Conservation (phyloP, 2,888 invertebrate species). For the Gryllus longicercus region DNA sequence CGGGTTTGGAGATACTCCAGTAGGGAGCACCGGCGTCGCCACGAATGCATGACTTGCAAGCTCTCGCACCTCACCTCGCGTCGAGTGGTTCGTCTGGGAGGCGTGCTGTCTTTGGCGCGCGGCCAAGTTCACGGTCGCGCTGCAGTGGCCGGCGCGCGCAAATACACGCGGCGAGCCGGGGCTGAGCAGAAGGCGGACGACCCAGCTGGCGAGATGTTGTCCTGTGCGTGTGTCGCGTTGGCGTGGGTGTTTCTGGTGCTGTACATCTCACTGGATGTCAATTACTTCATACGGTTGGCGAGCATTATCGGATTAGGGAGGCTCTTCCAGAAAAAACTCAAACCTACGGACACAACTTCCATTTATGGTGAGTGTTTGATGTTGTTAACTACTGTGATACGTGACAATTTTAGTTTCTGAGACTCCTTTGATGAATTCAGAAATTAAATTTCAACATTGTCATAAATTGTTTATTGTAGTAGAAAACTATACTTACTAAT, state of each 20-base stretch:
- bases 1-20: no score
- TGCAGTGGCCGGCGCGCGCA: no score
- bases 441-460: neutral
- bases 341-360: constrained; percentile 65
- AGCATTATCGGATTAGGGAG: constrained; percentile 67
- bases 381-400: neutral
- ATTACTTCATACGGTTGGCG: constrained; percentile 71
- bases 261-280: constrained; percentile 73
- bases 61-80: neutral
- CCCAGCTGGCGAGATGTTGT: neutral
- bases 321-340: constrained; percentile 66
- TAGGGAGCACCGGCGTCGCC: no score
- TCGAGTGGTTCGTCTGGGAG: neutral
- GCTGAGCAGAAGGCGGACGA: neutral
- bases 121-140: no score
- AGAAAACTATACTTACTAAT: no score
- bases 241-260: constrained; percentile 47
- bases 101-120: neutral
- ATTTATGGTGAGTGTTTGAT: constrained; percentile 64
- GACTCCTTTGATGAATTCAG: neutral
- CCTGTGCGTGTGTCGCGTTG: neutral
- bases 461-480: neutral
- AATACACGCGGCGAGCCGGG: no score
- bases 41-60: no score
- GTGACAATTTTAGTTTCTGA: neutral